These are phyloP conservation scores for Elephas maximus DNA, from an alignment of 2,113 vertebrate genomes.

Conservation along the genomic window DNA sequence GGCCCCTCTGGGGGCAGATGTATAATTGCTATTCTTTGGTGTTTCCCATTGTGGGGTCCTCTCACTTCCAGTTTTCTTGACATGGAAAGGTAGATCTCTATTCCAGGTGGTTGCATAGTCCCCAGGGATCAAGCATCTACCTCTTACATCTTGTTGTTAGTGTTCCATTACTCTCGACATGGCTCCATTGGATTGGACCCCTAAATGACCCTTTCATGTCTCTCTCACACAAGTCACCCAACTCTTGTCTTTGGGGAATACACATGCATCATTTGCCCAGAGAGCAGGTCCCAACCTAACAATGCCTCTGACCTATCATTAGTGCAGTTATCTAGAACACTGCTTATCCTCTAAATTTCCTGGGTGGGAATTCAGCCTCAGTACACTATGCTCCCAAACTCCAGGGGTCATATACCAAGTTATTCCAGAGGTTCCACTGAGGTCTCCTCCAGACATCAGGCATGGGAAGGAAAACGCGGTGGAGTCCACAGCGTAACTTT, in stretches of 20 bases:
- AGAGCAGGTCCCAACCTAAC: not conserved
- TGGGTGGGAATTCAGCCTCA: not conserved
- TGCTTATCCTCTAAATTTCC: not conserved
- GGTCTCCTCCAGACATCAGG: not conserved
- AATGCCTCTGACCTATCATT: not conserved
- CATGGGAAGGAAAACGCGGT: not conserved
- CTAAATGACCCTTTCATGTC: not conserved
- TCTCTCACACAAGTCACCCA: not conserved
- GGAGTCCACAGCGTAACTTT: not conserved
- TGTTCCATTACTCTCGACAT: not conserved
- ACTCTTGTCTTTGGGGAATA: not conserved
- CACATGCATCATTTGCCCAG: too few relatives aligned
- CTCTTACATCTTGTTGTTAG: not conserved
- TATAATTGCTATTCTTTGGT: not conserved
- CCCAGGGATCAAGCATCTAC: not conserved
- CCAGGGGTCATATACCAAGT: not conserved
- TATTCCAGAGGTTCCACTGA: too few relatives aligned
- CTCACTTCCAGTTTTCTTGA: not conserved
- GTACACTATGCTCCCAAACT: not conserved
- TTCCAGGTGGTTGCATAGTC: too few relatives aligned
- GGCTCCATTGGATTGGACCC: not conserved
- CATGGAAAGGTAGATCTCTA: not conserved
- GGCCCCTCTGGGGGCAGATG: not conserved
- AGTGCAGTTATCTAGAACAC: not conserved
- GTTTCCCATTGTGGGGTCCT: not conserved